Conservation (phyloP, 1,140 invertebrate species). For the Drosophila lacteicornis region DNA sequence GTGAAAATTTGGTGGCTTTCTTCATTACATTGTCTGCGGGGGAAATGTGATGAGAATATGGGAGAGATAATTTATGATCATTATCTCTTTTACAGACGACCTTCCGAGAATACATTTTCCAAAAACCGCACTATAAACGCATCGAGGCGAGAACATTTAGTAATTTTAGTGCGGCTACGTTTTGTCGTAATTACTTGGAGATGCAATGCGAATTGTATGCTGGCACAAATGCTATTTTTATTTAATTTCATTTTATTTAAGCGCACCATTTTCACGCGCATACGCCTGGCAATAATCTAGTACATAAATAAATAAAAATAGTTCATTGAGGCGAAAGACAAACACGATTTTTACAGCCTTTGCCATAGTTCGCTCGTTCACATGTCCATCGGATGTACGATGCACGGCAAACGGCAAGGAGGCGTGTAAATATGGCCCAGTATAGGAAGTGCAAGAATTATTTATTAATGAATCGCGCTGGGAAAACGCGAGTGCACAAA, state of each 20-base stretch:
- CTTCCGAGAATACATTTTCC: constrained; percentile 19
- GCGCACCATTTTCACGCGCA: constrained; percentile 36
- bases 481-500: constrained; percentile 25
- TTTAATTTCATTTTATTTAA: constrained; percentile 41
- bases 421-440: constrained; percentile 28
- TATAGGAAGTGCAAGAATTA: constrained; percentile 40
- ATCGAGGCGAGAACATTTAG: constrained; percentile 5
- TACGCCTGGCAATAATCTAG: constrained; percentile 46
- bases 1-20: constrained; percentile 28
- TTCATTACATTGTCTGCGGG: constrained; percentile 30
- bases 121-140: constrained; percentile 25
- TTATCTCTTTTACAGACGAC: neutral
- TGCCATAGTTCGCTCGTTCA: neutral
- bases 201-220: constrained; percentile 16
- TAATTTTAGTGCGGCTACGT: constrained; percentile 4
- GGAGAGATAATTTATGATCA: constrained; percentile 13
- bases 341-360: constrained; percentile 48
- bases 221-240: constrained; percentile 29
- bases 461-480: constrained; percentile 54
- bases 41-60: constrained; percentile 24
- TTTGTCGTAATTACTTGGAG: constrained; percentile 46
- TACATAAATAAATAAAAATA: constrained; percentile 64
- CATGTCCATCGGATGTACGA: neutral
- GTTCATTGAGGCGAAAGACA: constrained; percentile 64
- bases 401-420: neutral